Evolutionary conservation across 2,888 invertebrate genomes (phyloP), one percentile per base, ranked within the genome.

Genomic region (Pyralis farinalis): DNA sequence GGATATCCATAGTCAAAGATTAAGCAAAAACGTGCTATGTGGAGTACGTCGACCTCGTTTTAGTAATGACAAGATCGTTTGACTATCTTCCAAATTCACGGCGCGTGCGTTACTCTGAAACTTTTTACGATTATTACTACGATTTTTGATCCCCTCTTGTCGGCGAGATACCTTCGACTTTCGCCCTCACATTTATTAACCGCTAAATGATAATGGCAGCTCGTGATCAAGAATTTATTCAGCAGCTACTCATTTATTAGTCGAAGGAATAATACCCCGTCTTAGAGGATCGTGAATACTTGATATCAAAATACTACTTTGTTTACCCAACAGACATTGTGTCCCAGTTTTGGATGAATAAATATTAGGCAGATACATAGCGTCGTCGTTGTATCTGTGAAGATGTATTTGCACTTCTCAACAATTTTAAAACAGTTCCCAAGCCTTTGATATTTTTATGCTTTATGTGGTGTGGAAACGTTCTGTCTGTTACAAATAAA

Each of bases 51-150:
- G 61, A 57, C 63, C 69, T 63, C 66, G 53, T 64, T 64, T 44
- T 57, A 57, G 67, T 76, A 78, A 74, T 68, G 73, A 70, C 71
- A 53, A 56, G 63, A 76, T 70, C 72, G 69, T 72, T 76, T 64
- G 62, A 66, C 66, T 67, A 64, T 69, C 69, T 80, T 73, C 66
- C 63, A 63, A 77, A 84, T 82, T 83, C 82, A 68, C 62, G 54
- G 56, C 72, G 76, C 81, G 83, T 78, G 66, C 75, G 73, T 79
- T 70, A 77, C 76, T 76, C 71, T 59, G 60, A 72, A 82, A 83
- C 77, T 81, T 84, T 82, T 84, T 84, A 83, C 77, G 84, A 75
- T 82, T 83, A 84, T 81, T 76, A 67, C 79, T 69, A 72, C 72
- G 79, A 76, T 79, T 82, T 80, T 78, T 80, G 80, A 79, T 77